A percentile compares a stretch with the other conserved stretches of the same genome.
phyloP scores from a whole-genome alignment of 2,797 vertebrate species.

The Knipowitschia caucasica region DNA sequence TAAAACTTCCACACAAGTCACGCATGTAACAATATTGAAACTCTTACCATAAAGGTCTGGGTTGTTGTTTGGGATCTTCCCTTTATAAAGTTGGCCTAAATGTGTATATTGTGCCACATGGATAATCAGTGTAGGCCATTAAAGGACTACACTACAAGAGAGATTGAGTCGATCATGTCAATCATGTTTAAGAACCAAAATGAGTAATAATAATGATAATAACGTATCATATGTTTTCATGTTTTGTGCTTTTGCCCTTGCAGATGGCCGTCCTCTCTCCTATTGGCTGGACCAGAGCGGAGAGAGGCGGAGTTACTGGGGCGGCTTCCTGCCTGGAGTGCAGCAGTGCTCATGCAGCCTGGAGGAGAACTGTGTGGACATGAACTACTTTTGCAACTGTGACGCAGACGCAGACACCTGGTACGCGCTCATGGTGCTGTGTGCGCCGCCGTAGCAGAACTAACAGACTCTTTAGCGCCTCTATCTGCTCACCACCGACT shows the following conservation, averaged over 20 bases:
- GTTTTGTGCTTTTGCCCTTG: neutral
- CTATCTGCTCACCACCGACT: neutral
- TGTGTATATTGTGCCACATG: too few species aligned
- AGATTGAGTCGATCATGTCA: too few species aligned
- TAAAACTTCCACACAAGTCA: too few species aligned
- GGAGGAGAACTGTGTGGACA: slow-evolving; percentile 92
- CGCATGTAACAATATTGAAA: too few species aligned
- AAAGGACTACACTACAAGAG: too few species aligned
- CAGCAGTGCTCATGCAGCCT: slow-evolving; percentile 94
- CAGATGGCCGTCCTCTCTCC: slow-evolving; percentile 89
- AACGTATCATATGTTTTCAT: neutral
- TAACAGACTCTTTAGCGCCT: neutral
- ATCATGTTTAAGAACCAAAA: too few species aligned
- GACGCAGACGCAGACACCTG: slow-evolving; percentile 88
- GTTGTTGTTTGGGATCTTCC: too few species aligned
- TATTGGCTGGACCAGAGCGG: slow-evolving; percentile 93
- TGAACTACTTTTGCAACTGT: slow-evolving; percentile 95
- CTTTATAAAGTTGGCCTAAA: too few species aligned
- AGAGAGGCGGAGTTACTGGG: slow-evolving; percentile 92
- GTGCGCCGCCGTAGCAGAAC: neutral
- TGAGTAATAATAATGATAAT: neutral
- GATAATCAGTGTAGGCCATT: too few species aligned
- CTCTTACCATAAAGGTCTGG: too few species aligned
- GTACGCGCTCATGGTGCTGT: slow-evolving; percentile 60
- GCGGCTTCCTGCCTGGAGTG: slow-evolving; percentile 86